Conservation (phyloP, 2,888 invertebrate genomes). For the Drosophila picticornis region DNA sequence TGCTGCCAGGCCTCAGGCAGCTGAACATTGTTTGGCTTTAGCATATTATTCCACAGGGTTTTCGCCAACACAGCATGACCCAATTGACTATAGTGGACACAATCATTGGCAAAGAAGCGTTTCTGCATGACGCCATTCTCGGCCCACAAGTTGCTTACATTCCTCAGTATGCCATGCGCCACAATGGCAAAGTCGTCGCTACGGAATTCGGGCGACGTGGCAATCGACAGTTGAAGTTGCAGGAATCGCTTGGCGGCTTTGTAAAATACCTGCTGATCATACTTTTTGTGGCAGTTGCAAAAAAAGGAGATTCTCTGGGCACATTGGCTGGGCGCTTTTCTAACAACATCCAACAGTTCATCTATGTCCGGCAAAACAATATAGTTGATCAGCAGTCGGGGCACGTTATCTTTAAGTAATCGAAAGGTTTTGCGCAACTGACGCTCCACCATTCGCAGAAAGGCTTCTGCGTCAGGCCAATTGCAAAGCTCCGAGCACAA, state of each 20-base stretch:
- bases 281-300: slow-evolving; percentile 19
- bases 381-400: slow-evolving; percentile 87
- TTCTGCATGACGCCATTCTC: slow-evolving; percentile 6
- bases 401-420: slow-evolving; percentile 86
- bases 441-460: slow-evolving; percentile 85
- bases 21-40: slow-evolving; percentile 7
- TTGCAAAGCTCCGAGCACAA: slow-evolving; percentile 87
- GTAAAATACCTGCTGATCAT: not conserved
- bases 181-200: slow-evolving; percentile 50
- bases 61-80: slow-evolving; percentile 42
- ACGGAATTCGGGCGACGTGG: slow-evolving; percentile 31
- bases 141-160: slow-evolving; percentile 34
- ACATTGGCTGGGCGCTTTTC: slow-evolving; percentile 14
- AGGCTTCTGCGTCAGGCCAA: slow-evolving; percentile 81
- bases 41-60: slow-evolving; percentile 40
- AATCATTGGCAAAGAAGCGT: slow-evolving; percentile 31
- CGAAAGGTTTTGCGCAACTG: slow-evolving; percentile 85
- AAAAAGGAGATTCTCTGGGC: not conserved
- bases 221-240: slow-evolving; percentile 15
- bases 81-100: slow-evolving; percentile 38
- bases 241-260: slow-evolving; percentile 9
- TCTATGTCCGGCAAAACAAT: slow-evolving; percentile 86
- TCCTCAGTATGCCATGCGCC: slow-evolving; percentile 21
- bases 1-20: slow-evolving; percentile 18
- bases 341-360: slow-evolving; percentile 10